phyloP scores from a whole-genome alignment of 2,113 vertebrate genomes.

The Callochromis pleurospilus region DNA sequence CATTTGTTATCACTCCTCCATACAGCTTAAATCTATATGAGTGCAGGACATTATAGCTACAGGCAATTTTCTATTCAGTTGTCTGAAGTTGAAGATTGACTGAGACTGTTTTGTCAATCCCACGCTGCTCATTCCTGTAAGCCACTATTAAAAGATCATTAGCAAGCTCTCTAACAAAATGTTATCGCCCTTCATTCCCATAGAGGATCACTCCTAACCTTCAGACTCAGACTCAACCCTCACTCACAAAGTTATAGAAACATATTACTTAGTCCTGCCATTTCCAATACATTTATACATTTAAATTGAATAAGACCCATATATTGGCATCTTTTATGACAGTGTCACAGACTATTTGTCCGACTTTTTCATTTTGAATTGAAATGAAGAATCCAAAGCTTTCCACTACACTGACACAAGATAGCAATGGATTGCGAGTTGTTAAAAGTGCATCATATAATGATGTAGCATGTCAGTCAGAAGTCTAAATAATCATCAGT shows the following conservation, averaged over 20 bases:
- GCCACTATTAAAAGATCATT: not conserved
- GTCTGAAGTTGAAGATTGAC: not conserved
- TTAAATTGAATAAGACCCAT: not conserved
- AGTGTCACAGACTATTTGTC: not conserved
- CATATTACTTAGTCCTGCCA: not conserved
- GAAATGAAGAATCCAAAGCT: not conserved
- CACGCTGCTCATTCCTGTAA: not conserved
- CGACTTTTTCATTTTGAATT: not conserved
- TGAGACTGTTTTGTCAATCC: not conserved
- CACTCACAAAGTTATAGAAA: not conserved
- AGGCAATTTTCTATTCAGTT: not conserved
- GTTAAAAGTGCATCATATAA: not conserved
- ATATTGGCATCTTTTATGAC: not conserved
- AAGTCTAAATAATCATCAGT: not conserved
- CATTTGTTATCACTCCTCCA: not conserved
- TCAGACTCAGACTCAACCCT: not conserved
- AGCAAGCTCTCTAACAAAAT: not conserved
- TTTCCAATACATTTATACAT: not conserved
- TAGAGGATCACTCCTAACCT: not conserved
- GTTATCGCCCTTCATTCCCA: not conserved
- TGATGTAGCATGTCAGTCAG: not conserved
- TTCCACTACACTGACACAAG: not conserved
- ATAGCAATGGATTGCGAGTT: not conserved
- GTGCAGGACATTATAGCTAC: not conserved
- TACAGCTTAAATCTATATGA: not conserved